Percentiles rank a stretch among this genome's conserved stretches.
Conservation (phyloP, 2,113 vertebrate species). For the Bucco capensis region DNA sequence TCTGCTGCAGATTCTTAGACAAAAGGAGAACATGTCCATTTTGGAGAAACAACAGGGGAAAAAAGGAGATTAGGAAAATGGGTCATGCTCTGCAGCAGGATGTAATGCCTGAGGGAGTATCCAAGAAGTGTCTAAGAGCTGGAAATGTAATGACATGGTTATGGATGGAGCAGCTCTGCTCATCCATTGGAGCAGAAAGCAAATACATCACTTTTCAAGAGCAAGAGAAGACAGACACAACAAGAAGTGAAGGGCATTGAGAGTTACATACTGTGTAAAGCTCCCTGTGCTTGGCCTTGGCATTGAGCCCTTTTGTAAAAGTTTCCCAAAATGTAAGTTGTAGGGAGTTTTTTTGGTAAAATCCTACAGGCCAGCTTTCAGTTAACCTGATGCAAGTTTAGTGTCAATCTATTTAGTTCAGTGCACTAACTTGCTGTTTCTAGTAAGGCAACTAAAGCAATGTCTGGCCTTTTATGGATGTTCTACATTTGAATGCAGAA, state of each 20-base stretch:
- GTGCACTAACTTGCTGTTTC: background rate
- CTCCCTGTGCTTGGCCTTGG: background rate
- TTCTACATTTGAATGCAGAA: background rate
- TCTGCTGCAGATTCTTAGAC: background rate
- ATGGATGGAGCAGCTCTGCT: background rate
- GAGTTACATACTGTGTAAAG: background rate
- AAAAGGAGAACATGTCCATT: background rate
- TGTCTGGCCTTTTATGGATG: background rate
- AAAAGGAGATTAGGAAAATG: constrained; percentile 8
- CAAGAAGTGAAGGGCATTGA: background rate
- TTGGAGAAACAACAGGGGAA: background rate
- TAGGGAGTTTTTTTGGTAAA: background rate
- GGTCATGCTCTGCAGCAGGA: background rate
- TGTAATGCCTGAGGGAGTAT: background rate
- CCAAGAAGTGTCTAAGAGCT: background rate
- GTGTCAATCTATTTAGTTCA: background rate
- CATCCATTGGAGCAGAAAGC: constrained; percentile 7
- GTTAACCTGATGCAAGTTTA: background rate
- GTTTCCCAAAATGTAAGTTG: background rate
- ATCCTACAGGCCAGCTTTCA: background rate
- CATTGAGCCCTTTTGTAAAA: background rate
- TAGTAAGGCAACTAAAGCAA: background rate
- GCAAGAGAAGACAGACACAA: background rate
- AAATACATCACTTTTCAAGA: constrained; percentile 7
- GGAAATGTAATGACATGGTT: background rate